Percentiles rank a stretch among this genome's conserved stretches.
Conservation (phyloP, 2,888 invertebrate genomes). For the Drosophila mulleri region DNA sequence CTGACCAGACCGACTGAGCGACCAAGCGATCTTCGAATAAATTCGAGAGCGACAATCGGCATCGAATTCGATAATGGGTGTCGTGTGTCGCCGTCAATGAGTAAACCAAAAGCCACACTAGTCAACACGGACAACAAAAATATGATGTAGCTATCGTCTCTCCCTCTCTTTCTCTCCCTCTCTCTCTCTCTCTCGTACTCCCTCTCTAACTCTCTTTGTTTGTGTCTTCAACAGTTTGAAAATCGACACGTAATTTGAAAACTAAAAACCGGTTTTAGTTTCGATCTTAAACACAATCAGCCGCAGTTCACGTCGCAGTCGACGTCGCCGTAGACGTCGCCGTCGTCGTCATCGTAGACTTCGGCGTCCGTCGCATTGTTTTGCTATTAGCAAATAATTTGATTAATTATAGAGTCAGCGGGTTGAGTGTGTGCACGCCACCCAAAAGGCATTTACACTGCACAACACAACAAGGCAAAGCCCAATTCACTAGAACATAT, state of each 20-base stretch:
- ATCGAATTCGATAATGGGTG: constrained; percentile 8
- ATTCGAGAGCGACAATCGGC: not conserved
- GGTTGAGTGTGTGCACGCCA: constrained; percentile 54
- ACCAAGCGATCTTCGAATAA: constrained; percentile 1
- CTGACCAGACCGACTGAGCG: not conserved
- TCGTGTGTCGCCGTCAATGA: constrained; percentile 19
- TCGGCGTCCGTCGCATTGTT: constrained; percentile 56
- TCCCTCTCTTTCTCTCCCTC: not conserved
- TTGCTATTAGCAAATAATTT: constrained; percentile 72
- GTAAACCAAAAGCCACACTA: constrained; percentile 24
- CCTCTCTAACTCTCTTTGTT: constrained; percentile 2
- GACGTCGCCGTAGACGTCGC: not conserved
- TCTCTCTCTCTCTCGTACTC: not conserved
- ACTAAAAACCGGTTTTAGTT: constrained; percentile 48
- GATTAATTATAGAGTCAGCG: constrained; percentile 67
- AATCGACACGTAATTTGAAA: constrained; percentile 49
- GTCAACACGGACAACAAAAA: constrained; percentile 33
- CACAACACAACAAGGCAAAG: constrained; percentile 12
- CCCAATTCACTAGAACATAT: not conserved
- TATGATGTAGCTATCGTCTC: constrained; percentile 17
- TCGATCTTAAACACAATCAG: constrained; percentile 39
- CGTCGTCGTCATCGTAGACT: constrained; percentile 4
- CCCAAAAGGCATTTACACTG: constrained; percentile 53
- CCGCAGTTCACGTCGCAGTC: constrained; percentile 16
- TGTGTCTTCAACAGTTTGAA: constrained; percentile 33